Evolutionary conservation across 2,113 vertebrate species (phyloP).

Genomic region (Athene noctua): DNA sequence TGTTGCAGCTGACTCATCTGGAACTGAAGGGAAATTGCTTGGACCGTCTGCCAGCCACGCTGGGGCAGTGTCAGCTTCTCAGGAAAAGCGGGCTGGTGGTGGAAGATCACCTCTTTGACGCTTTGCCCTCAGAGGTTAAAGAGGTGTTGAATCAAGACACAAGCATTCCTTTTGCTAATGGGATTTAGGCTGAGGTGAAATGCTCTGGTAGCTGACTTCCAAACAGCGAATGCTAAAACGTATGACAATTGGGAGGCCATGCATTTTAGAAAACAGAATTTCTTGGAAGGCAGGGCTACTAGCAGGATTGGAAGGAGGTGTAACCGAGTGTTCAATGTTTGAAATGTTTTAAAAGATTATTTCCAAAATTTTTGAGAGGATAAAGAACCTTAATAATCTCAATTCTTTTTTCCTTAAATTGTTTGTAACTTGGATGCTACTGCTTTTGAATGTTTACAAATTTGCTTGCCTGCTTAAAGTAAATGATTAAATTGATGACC

Average conservation of each 20-base stretch:
- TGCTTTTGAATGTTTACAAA: constrained; percentile 85
- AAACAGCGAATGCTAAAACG: constrained; percentile 41
- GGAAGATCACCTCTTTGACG: constrained; percentile 96
- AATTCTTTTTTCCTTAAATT: constrained; percentile 75
- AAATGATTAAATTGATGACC: constrained; percentile 79
- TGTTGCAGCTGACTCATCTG: constrained; percentile 89
- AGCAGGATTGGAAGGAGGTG: constrained; percentile 64
- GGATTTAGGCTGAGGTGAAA: constrained; percentile 73
- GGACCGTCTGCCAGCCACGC: constrained; percentile 88
- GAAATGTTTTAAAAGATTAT: constrained; percentile 76
- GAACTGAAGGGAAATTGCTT: constrained; percentile 97
- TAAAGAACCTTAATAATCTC: constrained; percentile 73
- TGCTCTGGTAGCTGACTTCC: constrained; percentile 35
- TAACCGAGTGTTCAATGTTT: constrained; percentile 68
- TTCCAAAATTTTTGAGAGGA: constrained; percentile 69
- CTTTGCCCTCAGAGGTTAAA: constrained; percentile 91
- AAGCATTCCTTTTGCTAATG: constrained; percentile 85
- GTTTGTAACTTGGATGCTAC: constrained; percentile 83
- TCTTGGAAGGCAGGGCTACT: constrained; percentile 48
- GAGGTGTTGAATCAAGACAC: constrained; percentile 93
- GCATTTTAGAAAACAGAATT: constrained; percentile 66
- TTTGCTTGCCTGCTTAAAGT: constrained; percentile 82
- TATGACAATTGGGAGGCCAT: constrained; percentile 45
- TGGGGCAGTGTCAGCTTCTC: constrained; percentile 89
- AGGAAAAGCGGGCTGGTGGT: constrained; percentile 88